Evolutionary conservation across 2,888 invertebrate species (phyloP), one percentile per base, ranked within the genome.

Genomic region (Yponomeuta malinellus): DNA sequence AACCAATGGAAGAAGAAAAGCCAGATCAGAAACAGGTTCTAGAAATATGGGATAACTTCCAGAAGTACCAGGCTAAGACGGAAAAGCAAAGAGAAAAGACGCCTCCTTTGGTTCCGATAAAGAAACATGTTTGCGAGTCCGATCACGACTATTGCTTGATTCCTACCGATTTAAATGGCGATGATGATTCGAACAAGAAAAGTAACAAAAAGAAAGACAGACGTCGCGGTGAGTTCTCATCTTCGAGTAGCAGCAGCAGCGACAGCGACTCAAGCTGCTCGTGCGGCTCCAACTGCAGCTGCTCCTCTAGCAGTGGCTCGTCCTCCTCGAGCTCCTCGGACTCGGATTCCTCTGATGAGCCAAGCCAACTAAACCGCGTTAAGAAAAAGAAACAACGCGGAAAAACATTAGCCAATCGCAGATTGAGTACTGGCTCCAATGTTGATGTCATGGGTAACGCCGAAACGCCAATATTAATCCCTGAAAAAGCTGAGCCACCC

Each of bases 231-330:
- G 88, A 83, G 48, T 87, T 93, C 73, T 95, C 95, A 31, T 95
- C 96, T 1, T 95, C 96, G 0, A 96, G 95, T 79, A 95, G 94
- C 77, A 96, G 96, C 74, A 96, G 95, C 72, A 94, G 94, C 71
- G 94, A 94, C 75, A 94, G 94, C 52, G 95, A 94, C 76, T 95
- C 96, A 1, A 96, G 95, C 79, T 97, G 97, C 79, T 95, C 96
- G 0, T 97, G 97, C 81, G 96, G 96, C 4, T 95, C 96, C 0
- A 96, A 97, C 80, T 97, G 97, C 79, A 96, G 96, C 74, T 97
- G 97, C 81, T 95, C 95, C 8, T 95, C 95, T 70, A 94, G 95
- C 71, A 95, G 95, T 72, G 94, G 94, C 70, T 95, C 96, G 0
- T 94, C 94, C 6, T 94, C 95, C 71, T 94, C 94, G 15, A 95